Base-by-base conservation (phyloP, 1,140 invertebrate species). In the Artemia franciscana region DNA sequence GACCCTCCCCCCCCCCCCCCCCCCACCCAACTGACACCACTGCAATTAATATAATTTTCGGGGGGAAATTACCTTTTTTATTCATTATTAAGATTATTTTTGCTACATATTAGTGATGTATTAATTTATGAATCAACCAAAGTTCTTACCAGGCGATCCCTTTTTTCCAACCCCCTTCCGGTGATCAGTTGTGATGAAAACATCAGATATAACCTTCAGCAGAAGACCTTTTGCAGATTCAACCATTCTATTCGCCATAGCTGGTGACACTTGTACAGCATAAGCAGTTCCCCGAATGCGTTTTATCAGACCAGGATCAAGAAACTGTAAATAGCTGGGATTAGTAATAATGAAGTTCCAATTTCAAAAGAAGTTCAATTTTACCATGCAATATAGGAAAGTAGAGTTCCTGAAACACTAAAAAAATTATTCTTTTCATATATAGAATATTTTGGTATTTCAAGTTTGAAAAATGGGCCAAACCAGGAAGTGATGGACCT, bases 171-270 rank as follows among this genome's bases (percentile, higher is more conserved):
- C 78, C 24, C 92, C 90, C 71, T 85, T 84, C 69, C 83, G 80
- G 72, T 91, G 88, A 77, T 98, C 94, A 18, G 88, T 87, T 69
- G 86, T 84, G 65, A 98, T 90, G 70, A 93, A 98, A 61, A 98
- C 83, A 76, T 99, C 94, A 7, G 92, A 86, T 26, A 98, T 70
- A 72, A 89, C 97, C 58, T 93, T 86, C 2, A 93, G 77, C 68
- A 98, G 80, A 5, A 88, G 79, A 60, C 87, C 85, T 76, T 98
- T 95, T 4, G 93, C 85, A 15, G 87, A 76, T 69, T 96, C 91
- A 15, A 98, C 85, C 65, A 97, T 84, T 69, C 94, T 78, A 75
- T 91, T 95, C 3, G 85, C 82, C 68, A 93, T 84, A 1, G 84
- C 83, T 28, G 93, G 92, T 15, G 93, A 93, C 0, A 96, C 87